Percentiles rank a stretch among this genome's conserved stretches.
Evolutionary conservation across 2,113 vertebrate species (phyloP).

Genomic region (Pollimyrus isidori): DNA sequence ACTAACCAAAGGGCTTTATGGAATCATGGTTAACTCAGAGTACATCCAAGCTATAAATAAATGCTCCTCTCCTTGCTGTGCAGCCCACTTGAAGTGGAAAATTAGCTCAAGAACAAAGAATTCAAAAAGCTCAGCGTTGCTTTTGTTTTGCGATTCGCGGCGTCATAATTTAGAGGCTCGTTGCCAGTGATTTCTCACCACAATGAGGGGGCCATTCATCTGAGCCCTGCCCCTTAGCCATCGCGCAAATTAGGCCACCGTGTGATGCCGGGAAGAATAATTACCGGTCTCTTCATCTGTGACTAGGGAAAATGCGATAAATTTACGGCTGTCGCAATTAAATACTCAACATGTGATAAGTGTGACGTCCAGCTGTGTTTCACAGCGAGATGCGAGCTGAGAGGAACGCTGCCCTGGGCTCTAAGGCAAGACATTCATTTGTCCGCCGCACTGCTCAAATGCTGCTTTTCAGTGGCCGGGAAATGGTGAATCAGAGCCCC

Average conservation of each 20-base stretch:
- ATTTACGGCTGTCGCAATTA: not conserved
- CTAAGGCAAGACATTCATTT: not conserved
- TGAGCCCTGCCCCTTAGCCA: not conserved
- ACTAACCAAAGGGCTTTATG: not conserved
- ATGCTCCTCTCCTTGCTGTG: not conserved
- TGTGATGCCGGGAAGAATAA: slow-evolving; percentile 12
- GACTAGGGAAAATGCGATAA: slow-evolving; percentile 3
- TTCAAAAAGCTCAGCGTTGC: not conserved
- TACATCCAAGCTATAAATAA: not conserved
- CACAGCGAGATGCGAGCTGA: not conserved
- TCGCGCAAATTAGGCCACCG: not conserved
- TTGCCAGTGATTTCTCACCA: not conserved
- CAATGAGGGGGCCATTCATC: not conserved
- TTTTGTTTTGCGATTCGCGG: not conserved
- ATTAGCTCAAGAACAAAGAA: not conserved
- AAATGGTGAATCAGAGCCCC: not conserved
- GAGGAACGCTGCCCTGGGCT: not conserved
- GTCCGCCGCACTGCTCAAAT: not conserved
- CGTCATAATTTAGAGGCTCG: slow-evolving; percentile 3
- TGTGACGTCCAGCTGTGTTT: not conserved
- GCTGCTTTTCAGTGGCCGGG: not conserved
- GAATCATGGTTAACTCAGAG: not conserved
- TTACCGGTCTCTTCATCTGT: slow-evolving; percentile 9
- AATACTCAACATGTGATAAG: not conserved
- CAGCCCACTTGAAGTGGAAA: not conserved